Percentiles rank a stretch among this genome's conserved stretches.
These are phyloP conservation scores for Mimumesa dahlbomi DNA, from an alignment of 2,888 invertebrate species.

Conservation along the genomic window DNA sequence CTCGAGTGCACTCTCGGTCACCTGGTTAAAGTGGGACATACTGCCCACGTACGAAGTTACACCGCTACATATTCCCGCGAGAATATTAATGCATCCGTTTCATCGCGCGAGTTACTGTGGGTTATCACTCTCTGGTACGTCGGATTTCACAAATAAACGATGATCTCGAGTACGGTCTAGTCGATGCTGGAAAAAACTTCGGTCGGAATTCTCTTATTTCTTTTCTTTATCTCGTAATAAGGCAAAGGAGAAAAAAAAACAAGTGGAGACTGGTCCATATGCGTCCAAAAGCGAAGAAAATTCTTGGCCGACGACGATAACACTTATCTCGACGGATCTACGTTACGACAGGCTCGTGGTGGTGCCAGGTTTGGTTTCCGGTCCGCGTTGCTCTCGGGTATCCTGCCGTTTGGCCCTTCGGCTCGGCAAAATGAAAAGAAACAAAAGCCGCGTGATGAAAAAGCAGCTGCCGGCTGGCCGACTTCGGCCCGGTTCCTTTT, in stretches of 20 bases:
- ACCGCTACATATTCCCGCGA: constrained; percentile 15
- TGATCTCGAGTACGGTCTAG: too few species aligned
- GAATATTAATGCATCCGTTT: constrained; percentile 60
- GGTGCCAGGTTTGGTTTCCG: not conserved
- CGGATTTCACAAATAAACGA: constrained; percentile 5
- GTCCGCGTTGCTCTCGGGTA: constrained; percentile 7
- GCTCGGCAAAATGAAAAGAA: constrained; percentile 18
- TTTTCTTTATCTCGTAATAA: too few species aligned
- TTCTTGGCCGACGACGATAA: constrained; percentile 22
- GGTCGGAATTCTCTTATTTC: too few species aligned
- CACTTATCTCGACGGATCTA: constrained; percentile 38
- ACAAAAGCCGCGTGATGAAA: constrained; percentile 15
- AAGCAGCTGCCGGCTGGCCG: constrained; percentile 49
- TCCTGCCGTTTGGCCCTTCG: not conserved
- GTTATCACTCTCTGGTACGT: constrained; percentile 1
- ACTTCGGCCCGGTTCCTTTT: constrained; percentile 47
- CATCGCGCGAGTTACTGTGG: constrained; percentile 21
- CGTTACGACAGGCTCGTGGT: constrained; percentile 16
- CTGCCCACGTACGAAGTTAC: constrained; percentile 33
- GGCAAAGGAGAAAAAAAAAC: too few species aligned
- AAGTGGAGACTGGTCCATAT: too few species aligned
- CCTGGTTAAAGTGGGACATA: constrained; percentile 44
- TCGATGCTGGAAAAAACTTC: too few species aligned
- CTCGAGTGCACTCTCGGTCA: constrained; percentile 15
- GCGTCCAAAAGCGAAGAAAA: constrained; percentile 13